Conservation (phyloP, 1,140 invertebrate genomes). For the Chironomus striatipennis region DNA sequence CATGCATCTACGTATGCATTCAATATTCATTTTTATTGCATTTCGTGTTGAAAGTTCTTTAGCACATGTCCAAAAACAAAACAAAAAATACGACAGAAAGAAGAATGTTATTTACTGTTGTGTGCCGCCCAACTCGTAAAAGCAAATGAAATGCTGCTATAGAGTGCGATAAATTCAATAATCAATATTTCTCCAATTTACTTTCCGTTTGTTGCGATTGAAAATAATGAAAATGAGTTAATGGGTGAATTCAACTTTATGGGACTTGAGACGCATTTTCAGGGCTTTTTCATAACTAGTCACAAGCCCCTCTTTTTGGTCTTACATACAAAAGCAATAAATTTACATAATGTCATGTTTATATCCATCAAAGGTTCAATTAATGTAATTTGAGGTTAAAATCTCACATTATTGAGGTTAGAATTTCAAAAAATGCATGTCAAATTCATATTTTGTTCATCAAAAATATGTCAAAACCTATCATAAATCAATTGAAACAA, state of each 20-base stretch:
- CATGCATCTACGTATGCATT: neutral
- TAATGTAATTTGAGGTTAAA: too few relatives aligned
- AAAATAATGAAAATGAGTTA: neutral
- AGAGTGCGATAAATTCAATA: slow-evolving; percentile 18
- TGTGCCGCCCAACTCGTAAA: slow-evolving; percentile 21
- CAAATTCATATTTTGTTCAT: too few relatives aligned
- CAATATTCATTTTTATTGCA: neutral
- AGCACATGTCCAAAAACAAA: neutral
- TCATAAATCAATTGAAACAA: too few relatives aligned
- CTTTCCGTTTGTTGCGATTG: neutral
- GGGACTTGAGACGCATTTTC: too few relatives aligned
- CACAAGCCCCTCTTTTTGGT: too few relatives aligned
- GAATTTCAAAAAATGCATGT: too few relatives aligned
- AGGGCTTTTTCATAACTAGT: too few relatives aligned
- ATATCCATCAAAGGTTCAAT: too few relatives aligned
- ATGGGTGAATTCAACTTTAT: neutral
- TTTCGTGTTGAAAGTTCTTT: slow-evolving; percentile 8
- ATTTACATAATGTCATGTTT: too few relatives aligned
- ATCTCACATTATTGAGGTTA: too few relatives aligned
- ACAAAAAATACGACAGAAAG: neutral
- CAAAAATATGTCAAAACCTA: too few relatives aligned
- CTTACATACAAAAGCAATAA: too few relatives aligned
- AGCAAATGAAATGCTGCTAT: neutral
- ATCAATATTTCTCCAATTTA: slow-evolving; percentile 19
- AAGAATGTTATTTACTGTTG: slow-evolving; percentile 21